These are phyloP conservation scores for Fregata magnificens DNA, from an alignment of 2,113 vertebrate genomes.

Conservation along the genomic window DNA sequence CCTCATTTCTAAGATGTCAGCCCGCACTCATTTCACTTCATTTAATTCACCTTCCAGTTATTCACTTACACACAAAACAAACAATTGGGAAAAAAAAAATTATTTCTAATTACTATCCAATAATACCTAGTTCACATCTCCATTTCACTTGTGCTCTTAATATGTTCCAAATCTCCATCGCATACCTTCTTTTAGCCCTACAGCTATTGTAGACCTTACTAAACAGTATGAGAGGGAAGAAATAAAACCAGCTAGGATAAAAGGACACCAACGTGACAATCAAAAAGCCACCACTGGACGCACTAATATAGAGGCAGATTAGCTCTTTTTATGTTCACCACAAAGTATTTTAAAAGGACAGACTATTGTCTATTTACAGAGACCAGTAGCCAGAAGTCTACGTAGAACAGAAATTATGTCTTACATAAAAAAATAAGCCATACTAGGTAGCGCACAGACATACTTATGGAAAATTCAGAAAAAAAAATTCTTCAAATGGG, in stretches of 20 bases:
- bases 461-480: background rate
- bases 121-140: background rate
- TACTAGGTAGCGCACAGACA: background rate
- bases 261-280: background rate
- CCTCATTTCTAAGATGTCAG: background rate
- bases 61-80: background rate
- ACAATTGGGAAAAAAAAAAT: background rate
- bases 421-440: background rate
- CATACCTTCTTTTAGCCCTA: background rate
- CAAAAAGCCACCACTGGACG: background rate
- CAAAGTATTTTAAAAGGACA: background rate
- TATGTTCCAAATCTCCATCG: background rate
- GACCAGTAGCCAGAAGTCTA: background rate
- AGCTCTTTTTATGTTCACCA: background rate
- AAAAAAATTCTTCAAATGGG: conserved; percentile 1
- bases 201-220: background rate
- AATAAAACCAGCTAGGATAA: background rate
- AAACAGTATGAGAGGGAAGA: background rate
- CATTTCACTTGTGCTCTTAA: background rate
- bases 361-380: background rate
- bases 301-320: background rate
- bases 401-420: background rate
- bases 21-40: background rate
- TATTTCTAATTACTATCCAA: background rate
- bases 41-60: background rate